Evolutionary conservation across 35 echinoderm and acorn worm genomes (phyloP), one percentile per base, ranked within the genome.

Genomic region (Patiria miniata): DNA sequence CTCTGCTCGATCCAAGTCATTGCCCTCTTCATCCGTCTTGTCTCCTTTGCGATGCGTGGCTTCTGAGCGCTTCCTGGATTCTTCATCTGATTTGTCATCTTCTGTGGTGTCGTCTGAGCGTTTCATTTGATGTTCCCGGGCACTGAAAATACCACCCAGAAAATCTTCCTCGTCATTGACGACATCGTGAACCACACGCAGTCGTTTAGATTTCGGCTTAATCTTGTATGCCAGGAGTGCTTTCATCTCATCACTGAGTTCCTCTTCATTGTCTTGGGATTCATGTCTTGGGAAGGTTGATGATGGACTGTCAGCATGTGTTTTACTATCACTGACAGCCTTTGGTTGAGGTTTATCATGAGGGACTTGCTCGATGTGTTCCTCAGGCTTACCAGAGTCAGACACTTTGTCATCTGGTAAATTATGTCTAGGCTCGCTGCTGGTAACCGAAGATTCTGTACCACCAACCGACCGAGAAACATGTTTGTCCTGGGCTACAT

Each of bases 201-300:
- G 23, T 30, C 65, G 23, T 47, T 47, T 47, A 47, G 42, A 6
- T 12, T 47, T 47, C 14, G 29, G 65, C 21, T 26, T 23, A 16
- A 73, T 36, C 65, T 73, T 73, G 34, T 73, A 23, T 9, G 23
- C 34, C 21, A 73, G 23, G 26, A 73, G 34, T 73, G 65, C 65
- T 73, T 73, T 73, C 65, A 73, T 73, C 65, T 73, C 65, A 73
- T 73, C 65, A 28, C 2, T 28, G 26, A 73, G 34, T 26, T 26
- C 26, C 21, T 2, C 65, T 4, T 73, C 65, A 36, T 30, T 29
- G 2, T 69, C 61, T 14, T 36, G 42, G 12, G 42, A 47, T 47
- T 47, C 12, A 6, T 12, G 4, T 47, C 12, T 47, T 12, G 42
- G 42, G 42, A 47, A 12, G 12, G 12, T 47, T 6, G 4, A 4